Evolutionary conservation across 2,797 vertebrate genomes (phyloP).

Genomic region (Sebastes paucispinis): DNA sequence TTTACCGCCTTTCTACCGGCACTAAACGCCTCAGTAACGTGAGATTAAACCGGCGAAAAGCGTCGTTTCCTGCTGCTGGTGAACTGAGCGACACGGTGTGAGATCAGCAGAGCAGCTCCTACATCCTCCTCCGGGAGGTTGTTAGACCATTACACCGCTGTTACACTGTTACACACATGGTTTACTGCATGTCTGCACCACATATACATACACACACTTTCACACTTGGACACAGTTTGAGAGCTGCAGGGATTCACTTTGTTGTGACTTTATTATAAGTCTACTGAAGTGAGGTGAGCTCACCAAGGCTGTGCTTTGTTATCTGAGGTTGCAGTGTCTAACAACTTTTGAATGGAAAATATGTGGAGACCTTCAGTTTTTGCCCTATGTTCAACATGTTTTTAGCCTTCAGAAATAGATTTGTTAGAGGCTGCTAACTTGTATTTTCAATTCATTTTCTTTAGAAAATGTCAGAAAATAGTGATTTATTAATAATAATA

Average conservation of each 20-base stretch:
- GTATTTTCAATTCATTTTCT: neutral
- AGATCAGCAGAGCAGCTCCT: constrained; percentile 44
- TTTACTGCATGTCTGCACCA: neutral
- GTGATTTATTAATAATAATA: too few relatives aligned
- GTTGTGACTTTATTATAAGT: neutral
- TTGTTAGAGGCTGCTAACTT: neutral
- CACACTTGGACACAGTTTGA: constrained; percentile 5
- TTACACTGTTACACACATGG: constrained; percentile 36
- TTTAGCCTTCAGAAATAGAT: neutral
- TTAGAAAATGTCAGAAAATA: neutral
- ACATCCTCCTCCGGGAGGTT: constrained; percentile 62
- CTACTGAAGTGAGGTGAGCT: neutral
- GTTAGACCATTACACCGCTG: constrained; percentile 28
- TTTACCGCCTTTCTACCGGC: constrained; percentile 40
- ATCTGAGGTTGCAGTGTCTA: neutral
- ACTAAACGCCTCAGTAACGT: neutral
- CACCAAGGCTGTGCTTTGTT: neutral
- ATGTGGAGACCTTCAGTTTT: neutral
- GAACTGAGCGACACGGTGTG: neutral
- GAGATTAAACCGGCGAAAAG: constrained; percentile 10
- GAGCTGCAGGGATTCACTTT: neutral
- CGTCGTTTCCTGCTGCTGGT: constrained; percentile 45
- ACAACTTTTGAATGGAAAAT: constrained; percentile 26
- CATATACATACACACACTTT: neutral
- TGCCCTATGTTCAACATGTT: neutral